Evolutionary conservation across 2,113 vertebrate genomes (phyloP).

Genomic region (Zosterops pallidus): DNA sequence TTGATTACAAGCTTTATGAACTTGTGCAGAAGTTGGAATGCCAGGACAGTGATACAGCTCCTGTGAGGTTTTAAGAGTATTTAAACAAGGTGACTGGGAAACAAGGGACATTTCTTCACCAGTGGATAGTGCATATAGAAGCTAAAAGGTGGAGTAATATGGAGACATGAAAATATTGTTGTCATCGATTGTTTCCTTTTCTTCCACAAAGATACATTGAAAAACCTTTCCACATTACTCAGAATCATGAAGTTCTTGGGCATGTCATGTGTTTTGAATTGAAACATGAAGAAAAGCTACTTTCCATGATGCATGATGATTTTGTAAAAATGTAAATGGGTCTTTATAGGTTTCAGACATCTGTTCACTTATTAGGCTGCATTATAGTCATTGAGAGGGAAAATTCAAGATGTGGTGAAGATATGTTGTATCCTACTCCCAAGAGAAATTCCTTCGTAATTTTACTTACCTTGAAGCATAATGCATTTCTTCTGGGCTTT

Average conservation of each 20-base stretch:
- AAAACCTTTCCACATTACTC: not conserved
- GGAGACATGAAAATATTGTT: not conserved
- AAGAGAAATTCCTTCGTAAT: not conserved
- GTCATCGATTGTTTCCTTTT: not conserved
- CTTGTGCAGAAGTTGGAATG: not conserved
- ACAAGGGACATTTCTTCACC: not conserved
- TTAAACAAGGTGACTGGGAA: not conserved
- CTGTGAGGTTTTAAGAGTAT: not conserved
- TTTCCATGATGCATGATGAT: not conserved
- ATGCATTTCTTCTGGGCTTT: not conserved
- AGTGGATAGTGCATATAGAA: not conserved
- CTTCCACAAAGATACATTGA: not conserved
- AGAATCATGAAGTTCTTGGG: not conserved
- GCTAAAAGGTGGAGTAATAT: not conserved
- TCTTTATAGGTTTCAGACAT: not conserved
- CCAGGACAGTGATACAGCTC: not conserved
- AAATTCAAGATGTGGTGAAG: not conserved
- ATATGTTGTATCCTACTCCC: not conserved
- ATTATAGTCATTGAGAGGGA: not conserved
- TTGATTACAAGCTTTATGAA: not conserved
- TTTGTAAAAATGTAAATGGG: not conserved
- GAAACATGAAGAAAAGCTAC: not conserved
- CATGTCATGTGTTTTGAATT: not conserved
- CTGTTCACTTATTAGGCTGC: not conserved
- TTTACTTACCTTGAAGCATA: not conserved